Percentiles rank a stretch among this genome's conserved stretches.
Evolutionary conservation across 2,113 vertebrate species (phyloP).

Genomic region (Pelmatolapia mariae): DNA sequence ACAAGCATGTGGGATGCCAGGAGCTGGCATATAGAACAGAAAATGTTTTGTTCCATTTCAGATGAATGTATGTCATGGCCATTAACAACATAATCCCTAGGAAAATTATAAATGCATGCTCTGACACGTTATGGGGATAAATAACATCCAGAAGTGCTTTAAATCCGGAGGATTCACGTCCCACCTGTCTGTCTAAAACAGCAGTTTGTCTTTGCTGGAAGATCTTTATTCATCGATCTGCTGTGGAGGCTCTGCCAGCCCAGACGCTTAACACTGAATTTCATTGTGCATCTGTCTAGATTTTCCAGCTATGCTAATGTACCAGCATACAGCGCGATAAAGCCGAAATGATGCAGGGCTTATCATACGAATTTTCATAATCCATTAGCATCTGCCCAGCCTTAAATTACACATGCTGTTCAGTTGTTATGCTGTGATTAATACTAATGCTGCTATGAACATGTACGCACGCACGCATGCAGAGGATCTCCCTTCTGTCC

Average conservation of each 20-base stretch:
- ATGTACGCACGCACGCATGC: not conserved
- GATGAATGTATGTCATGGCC: not conserved
- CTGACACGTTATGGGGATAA: not conserved
- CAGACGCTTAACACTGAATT: not conserved
- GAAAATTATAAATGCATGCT: not conserved
- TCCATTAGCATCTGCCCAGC: not conserved
- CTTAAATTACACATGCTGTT: not conserved
- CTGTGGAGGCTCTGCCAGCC: not conserved
- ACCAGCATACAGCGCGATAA: not conserved
- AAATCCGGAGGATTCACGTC: not conserved
- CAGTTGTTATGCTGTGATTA: not conserved
- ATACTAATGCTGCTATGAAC: not conserved
- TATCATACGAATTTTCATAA: not conserved
- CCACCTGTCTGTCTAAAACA: not conserved
- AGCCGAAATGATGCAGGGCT: not conserved
- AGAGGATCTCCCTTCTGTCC: not conserved
- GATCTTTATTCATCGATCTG: not conserved
- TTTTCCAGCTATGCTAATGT: not conserved
- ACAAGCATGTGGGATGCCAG: not conserved
- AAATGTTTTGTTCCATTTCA: not conserved
- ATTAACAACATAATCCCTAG: not conserved
- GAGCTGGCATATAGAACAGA: not conserved
- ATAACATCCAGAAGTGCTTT: not conserved
- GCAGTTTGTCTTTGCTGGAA: not conserved
- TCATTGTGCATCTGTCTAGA: not conserved